Evolutionary conservation across 2,113 vertebrate genomes (phyloP), one percentile per base, ranked within the genome.

Genomic region (Hippoglossus stenolepis): DNA sequence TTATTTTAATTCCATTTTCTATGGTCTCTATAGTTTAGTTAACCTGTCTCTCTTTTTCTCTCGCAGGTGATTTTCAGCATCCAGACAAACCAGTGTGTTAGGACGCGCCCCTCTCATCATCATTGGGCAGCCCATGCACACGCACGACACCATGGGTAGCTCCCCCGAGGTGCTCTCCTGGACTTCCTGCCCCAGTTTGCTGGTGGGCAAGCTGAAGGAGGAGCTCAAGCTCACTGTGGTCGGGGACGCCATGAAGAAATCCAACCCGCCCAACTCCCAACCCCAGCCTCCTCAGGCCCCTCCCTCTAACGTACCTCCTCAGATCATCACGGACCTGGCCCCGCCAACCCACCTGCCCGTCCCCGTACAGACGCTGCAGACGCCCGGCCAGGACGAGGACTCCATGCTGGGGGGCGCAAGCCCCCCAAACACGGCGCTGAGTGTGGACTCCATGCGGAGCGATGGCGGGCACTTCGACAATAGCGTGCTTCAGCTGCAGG

Each of bases 401-500:
- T 62, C 90, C 0, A 90, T 93, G 20, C 88, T 90, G 49, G 80
- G 89, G 4, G 82, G 90, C 0, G 59, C 71, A 75, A 97, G 94
- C 90, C 96, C 97, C 0, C 77, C 90, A 5, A 94, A 96, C 83
- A 93, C 92, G 0, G 95, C 96, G 0, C 85, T 99, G 51, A 99
- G 97, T 0, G 97, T 98, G 90, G 98, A 99, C 90, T 96, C 93
- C 0, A 93, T 94, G 7, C 94, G 97, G 24, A 88, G 91, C 47
- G 96, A 98, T 75, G 96, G 97, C 0, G 91, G 93, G 5, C 92
- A 95, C 82, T 99, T 99, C 56, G 97, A 98, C 87, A 99, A 99
- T 93, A 99, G 97, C 0, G 96, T 99, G 70, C 95, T 99, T 15
- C 98, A 99, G 94, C 93, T 99, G 63, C 94, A 96, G 74, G 98